Conservation (phyloP, 2,113 vertebrate species). For the Sphaerodactylus townsendi region DNA sequence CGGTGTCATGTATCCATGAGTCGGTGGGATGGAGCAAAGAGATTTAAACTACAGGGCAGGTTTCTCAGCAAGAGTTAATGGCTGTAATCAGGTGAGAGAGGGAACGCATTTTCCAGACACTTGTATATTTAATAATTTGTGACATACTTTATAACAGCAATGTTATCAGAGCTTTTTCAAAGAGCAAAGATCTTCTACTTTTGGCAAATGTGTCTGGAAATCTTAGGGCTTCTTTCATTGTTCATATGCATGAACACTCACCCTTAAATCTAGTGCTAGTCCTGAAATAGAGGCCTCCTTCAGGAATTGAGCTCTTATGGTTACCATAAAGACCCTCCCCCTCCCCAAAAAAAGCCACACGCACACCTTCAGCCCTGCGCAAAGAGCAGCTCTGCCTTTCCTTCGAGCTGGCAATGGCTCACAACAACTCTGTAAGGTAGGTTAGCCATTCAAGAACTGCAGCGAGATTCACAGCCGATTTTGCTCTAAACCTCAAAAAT, state of each 20-base stretch:
- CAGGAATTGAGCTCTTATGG: neutral
- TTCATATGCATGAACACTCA: neutral
- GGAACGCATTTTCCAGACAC: too few species aligned
- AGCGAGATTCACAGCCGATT: neutral
- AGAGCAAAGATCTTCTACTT: neutral
- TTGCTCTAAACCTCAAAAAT: neutral
- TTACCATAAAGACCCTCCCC: neutral
- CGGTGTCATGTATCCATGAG: too few species aligned
- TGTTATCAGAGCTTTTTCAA: neutral
- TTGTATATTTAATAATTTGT: too few species aligned
- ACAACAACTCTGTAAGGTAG: neutral
- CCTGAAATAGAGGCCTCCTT: neutral
- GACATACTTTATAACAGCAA: neutral
- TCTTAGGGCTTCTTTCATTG: neutral
- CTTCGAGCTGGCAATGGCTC: neutral
- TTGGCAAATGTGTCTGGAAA: neutral
- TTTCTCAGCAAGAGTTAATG: too few species aligned
- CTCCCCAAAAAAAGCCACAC: too few species aligned
- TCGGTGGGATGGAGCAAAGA: too few species aligned
- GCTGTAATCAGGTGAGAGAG: too few species aligned
- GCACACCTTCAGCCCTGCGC: too few species aligned
- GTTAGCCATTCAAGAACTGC: too few species aligned
- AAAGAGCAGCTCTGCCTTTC: neutral
- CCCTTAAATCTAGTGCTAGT: neutral
- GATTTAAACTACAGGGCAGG: too few species aligned